phyloP scores from a whole-genome alignment of 2,797 vertebrate genomes.

The Aselliscus stoliczkanus region DNA sequence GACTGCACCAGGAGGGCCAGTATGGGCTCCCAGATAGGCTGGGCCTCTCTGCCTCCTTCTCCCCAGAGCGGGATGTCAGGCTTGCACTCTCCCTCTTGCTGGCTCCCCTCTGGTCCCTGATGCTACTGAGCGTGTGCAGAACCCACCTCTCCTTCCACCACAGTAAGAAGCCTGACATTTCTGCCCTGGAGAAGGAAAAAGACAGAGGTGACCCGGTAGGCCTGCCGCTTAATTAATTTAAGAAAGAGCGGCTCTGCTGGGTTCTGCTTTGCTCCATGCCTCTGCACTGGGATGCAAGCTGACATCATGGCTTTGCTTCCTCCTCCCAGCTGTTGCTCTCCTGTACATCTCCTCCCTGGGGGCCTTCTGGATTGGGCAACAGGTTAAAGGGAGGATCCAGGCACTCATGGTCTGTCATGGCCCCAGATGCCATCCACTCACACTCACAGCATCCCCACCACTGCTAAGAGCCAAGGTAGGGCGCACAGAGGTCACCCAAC shows the following conservation, averaged over 20 bases:
- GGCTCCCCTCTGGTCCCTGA: background rate
- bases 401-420: no score
- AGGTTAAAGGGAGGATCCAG: background rate
- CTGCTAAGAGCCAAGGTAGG: background rate
- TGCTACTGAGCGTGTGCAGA: background rate
- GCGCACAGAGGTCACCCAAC: background rate
- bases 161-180: background rate
- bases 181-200: background rate
- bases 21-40: accelerated
- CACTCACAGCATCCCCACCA: no score
- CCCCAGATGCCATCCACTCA: background rate
- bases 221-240: background rate
- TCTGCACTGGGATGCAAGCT: background rate
- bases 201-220: background rate
- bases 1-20: background rate
- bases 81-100: background rate
- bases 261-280: background rate
- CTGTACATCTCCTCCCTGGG: no score
- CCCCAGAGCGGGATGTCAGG: background rate
- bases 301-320: accelerated
- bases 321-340: background rate
- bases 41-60: background rate
- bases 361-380: background rate
- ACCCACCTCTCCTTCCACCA: background rate
- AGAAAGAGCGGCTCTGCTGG: background rate